Base-by-base conservation (phyloP, 2,797 vertebrate genomes). In the Sebastes itinus region DNA sequence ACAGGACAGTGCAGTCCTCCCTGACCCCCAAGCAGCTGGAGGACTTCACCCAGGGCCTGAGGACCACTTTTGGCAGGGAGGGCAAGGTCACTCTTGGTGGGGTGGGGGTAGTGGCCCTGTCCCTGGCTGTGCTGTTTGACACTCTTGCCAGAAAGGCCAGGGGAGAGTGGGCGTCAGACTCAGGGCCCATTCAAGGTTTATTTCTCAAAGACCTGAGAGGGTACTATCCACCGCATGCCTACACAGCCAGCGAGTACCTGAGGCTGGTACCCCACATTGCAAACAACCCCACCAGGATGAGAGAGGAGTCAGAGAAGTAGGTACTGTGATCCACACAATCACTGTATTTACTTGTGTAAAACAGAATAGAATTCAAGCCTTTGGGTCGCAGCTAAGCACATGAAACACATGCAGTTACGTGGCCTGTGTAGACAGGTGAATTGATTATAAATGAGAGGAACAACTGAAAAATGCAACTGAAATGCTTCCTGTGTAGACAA, bases 281-380 rank as follows among this genome's bases (percentile, higher is more conserved):
- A 23, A 88, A 87, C 78, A 89, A 82, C 25, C 74, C 88, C 13
- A 59, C 6, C 20, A 79, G 70, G 63, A 88, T 88, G 85, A 82
- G 2, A 66, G 23, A 79, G 35, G 63, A 75, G 72, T 38, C 73
- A 55, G 38, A 77, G 55, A 86, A 77, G 75, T 87, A 76, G 18
- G 56, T 18, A 18, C 5, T 30, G 25, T 2, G 2, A 32, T 35
- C 33, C 33, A 35, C 10, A 35, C 33, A 35, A 35, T 35, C 33
- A 35, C 33, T 12, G 33, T 10, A 35, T 35, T 35, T 35, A 35
- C 10, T 0, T 35, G 11, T 35, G 33, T 2, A 35, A 35, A 35
- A 35, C 11, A 35, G 10, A 32, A 35, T 35, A 35, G 33, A 35
- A 10, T 10, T 35, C 33, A 35, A 35, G 33, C 3, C 33, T 42